Percentiles rank a stretch among this genome's conserved stretches.
phyloP scores from a whole-genome alignment of 2,797 vertebrate species.

The Myotis vivesi region DNA sequence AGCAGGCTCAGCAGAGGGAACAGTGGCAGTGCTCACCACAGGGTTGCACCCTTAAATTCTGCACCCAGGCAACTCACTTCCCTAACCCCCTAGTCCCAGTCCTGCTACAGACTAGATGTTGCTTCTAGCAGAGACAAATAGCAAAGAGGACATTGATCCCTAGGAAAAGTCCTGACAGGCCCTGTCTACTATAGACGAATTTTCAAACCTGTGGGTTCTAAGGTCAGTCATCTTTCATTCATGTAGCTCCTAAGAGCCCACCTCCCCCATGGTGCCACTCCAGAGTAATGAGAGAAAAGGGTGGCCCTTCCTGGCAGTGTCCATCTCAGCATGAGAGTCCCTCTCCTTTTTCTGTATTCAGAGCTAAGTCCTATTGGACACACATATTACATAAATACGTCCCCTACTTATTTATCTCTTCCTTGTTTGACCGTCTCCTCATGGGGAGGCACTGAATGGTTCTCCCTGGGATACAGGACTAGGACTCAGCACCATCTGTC shows the following conservation, averaged over 20 bases:
- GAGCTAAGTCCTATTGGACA: not conserved
- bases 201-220: not conserved
- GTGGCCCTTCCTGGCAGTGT: not conserved
- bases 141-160: not conserved
- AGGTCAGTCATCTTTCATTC: not conserved
- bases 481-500: not conserved
- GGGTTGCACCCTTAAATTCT: not conserved
- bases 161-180: not conserved
- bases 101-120: not conserved
- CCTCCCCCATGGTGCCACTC: not conserved
- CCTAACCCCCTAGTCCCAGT: not conserved
- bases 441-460: not conserved
- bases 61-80: not conserved
- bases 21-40: too few relatives aligned
- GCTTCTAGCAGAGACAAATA: not conserved
- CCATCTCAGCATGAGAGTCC: not conserved
- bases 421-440: not conserved
- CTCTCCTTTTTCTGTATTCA: not conserved
- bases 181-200: not conserved
- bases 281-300: not conserved
- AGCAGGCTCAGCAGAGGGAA: not conserved
- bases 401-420: not conserved
- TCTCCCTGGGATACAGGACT: not conserved
- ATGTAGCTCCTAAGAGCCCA: not conserved
- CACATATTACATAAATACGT: not conserved